These are phyloP conservation scores for Astropecten irregularis DNA, from an alignment of 53 echinoderm and acorn worm genomes.

Conservation along the genomic window DNA sequence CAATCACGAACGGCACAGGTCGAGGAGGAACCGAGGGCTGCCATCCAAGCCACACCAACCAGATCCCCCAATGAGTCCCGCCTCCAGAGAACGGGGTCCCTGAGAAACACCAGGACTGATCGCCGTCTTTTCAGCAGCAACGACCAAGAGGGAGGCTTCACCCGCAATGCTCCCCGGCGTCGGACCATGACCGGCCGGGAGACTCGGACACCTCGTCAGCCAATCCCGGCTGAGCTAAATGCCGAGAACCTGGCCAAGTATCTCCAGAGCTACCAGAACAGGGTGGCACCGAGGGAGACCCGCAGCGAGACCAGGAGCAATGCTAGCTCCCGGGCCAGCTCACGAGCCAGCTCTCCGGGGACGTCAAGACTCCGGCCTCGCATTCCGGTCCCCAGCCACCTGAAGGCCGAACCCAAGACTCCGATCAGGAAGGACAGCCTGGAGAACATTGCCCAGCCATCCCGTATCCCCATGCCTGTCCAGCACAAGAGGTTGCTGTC, in stretches of 20 bases:
- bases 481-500: constrained; percentile 77
- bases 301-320: constrained; percentile 45
- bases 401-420: constrained; percentile 79
- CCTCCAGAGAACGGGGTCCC: constrained; percentile 27
- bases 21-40: not conserved
- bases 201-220: constrained; percentile 46
- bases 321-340: constrained; percentile 64
- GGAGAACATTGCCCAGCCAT: constrained; percentile 45
- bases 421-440: constrained; percentile 69
- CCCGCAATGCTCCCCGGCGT: constrained; percentile 8
- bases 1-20: not conserved
- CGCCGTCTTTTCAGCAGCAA: constrained; percentile 9
- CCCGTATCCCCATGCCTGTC: constrained; percentile 85
- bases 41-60: not conserved
- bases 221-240: constrained; percentile 28
- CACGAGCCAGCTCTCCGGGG: constrained; percentile 54
- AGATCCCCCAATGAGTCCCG: not conserved
- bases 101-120: constrained; percentile 20
- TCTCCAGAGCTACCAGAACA: constrained; percentile 24
- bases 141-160: constrained; percentile 22
- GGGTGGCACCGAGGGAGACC: constrained; percentile 23
- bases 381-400: constrained; percentile 76
- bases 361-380: constrained; percentile 78
- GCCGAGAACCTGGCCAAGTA: constrained; percentile 46
- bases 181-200: constrained; percentile 34